Base-by-base conservation (phyloP, 2,797 vertebrate genomes). In the Podarcis siculus region DNA sequence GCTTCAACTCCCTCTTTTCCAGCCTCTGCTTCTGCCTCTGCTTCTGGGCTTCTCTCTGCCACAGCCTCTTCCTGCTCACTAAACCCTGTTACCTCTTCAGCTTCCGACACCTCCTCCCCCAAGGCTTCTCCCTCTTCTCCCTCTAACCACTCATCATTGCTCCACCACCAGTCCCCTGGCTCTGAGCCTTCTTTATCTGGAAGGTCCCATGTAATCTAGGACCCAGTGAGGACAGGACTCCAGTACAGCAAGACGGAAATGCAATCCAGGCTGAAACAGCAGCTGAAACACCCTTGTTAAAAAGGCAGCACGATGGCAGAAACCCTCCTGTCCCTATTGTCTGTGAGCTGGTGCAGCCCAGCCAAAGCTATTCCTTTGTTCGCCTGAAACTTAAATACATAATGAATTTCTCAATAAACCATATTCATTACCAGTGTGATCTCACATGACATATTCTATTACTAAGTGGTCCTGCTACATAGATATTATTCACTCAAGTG, bases 401-500 rank as follows among this genome's bases (percentile, higher is more conserved):
- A 58, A 37, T 78, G 75, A 79, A 83, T n/a, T 88, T 85, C 75
- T 76, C 69, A 89, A 84, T 71, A 82, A 93, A n/a, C 21, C 2
- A 30, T 82, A 64, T 90, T 94, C 89, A 83, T 91, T 87, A 92
- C 17, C 71, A 19, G 91, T 1, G 13, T 10, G 79, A 91, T 93
- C 79, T 19, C 75, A 61, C 7, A 81, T 84, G 92, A 90, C 85
- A 73, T 82, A 72, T 91, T 89, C 87, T 73, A 30, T 94, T 77
- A 79, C 91, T 82, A 89, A 95, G 72, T 82, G 90, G 90, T 90
- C 89, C 89, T n/a, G 86, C 86, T 87, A 92, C 94, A 89, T 13
- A 89, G 95, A 94, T 93, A 95, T 92, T 91, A 95, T 87, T 97
- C 93, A 93, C 93, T 95, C 95, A 93, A 95, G 90, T 92, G 91